These are phyloP conservation scores for Drosophila sordidapex DNA, from an alignment of 2,888 invertebrate species.

Conservation along the genomic window DNA sequence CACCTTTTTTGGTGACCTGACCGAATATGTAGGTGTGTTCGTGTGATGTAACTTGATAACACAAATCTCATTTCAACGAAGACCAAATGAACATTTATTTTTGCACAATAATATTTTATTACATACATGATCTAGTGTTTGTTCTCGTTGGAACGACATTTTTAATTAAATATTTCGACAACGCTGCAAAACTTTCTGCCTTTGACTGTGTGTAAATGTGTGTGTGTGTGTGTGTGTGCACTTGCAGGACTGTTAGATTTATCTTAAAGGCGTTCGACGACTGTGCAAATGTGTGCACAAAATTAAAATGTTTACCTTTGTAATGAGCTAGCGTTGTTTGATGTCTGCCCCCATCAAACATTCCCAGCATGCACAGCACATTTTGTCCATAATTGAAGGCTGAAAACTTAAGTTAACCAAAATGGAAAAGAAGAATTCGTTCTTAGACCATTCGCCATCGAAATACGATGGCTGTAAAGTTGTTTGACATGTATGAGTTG, in stretches of 20 bases:
- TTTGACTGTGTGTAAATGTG: no score
- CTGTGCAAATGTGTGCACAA: constrained; percentile 50
- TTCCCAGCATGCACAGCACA: not conserved
- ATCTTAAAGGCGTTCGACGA: not conserved
- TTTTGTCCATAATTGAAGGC: not conserved
- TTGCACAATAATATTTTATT: constrained; percentile 4
- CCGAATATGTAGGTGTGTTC: not conserved
- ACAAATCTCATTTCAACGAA: constrained; percentile 62
- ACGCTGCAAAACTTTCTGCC: constrained; percentile 2
- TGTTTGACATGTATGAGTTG: constrained; percentile 57
- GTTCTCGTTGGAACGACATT: not conserved
- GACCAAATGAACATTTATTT: not conserved
- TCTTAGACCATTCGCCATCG: constrained; percentile 9
- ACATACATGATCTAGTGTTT: constrained; percentile 3
- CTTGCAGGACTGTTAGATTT: not conserved
- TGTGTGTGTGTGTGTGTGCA: not conserved
- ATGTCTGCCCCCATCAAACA: constrained; percentile 11
- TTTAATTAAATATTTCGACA: constrained; percentile 35
- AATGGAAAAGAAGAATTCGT: constrained; percentile 42
- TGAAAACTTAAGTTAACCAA: constrained; percentile 10
- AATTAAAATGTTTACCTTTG: constrained; percentile 54
- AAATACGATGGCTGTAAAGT: constrained; percentile 20
- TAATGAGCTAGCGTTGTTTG: constrained; percentile 49
- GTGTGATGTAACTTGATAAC: constrained; percentile 64
- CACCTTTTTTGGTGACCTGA: constrained; percentile 54